phyloP scores from a whole-genome alignment of 2,113 vertebrate genomes.

The Fukomys damarensis region DNA sequence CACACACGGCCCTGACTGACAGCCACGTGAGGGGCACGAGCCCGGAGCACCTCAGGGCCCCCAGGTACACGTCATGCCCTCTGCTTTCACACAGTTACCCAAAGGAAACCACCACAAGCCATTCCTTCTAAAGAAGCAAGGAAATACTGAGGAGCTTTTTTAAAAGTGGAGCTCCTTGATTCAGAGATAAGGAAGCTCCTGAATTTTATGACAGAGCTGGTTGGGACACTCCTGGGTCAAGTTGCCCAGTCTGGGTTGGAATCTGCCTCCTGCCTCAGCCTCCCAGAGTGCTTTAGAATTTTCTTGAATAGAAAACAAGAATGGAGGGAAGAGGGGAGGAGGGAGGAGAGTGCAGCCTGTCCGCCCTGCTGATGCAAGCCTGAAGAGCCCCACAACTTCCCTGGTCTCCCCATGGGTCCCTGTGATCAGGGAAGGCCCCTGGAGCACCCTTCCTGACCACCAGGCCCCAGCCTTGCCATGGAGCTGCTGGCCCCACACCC shows the following conservation, averaged over 20 bases:
- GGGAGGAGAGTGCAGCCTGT: neutral
- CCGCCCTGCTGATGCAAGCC: neutral
- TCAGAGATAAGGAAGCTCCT: neutral
- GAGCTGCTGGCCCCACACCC: neutral
- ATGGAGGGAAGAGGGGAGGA: neutral
- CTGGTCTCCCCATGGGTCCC: neutral
- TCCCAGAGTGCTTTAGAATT: neutral
- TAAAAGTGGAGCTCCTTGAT: neutral
- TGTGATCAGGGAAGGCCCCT: neutral
- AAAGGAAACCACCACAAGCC: neutral
- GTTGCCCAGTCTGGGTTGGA: neutral
- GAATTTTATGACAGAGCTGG: neutral
- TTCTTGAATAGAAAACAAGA: neutral
- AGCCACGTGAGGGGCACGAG: fast-evolving
- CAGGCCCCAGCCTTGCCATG: neutral
- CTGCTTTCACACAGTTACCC: neutral
- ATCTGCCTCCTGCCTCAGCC: neutral
- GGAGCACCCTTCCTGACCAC: neutral
- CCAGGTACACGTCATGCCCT: neutral
- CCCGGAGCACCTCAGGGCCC: neutral
- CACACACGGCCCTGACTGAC: neutral
- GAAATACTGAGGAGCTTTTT: neutral
- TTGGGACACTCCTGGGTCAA: neutral
- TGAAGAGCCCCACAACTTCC: neutral
- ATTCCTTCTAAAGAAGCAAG: too few relatives aligned